Percentiles rank a stretch among this genome's conserved stretches.
Conservation (phyloP, 2,113 vertebrate species). For the Xyrauchen texanus region DNA sequence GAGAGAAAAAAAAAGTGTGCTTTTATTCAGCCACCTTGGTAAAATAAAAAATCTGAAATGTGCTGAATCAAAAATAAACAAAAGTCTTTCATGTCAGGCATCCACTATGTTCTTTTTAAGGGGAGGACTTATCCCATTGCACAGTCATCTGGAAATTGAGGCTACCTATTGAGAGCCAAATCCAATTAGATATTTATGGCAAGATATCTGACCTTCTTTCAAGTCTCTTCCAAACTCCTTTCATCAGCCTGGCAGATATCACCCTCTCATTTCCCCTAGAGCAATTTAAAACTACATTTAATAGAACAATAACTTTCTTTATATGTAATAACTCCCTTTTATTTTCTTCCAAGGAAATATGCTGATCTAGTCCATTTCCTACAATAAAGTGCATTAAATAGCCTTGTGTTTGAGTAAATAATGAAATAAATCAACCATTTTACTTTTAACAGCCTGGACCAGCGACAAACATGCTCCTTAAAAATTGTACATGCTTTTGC, state of each 20-base stretch:
- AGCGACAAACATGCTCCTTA: no score
- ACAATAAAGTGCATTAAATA: conserved; percentile 38
- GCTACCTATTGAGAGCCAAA: conserved; percentile 50
- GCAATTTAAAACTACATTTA: conserved; percentile 59
- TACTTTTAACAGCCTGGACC: no score
- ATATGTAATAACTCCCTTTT: conserved; percentile 65
- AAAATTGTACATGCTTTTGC: no score
- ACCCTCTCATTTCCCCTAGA: conserved; percentile 20
- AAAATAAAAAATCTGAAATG: no score
- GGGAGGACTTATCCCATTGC: not conserved
- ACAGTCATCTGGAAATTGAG: conserved; percentile 35
- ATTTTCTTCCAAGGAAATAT: conserved; percentile 55
- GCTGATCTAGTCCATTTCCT: conserved; percentile 56
- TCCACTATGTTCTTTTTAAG: not conserved
- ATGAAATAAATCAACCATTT: not conserved
- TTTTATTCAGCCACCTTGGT: no score
- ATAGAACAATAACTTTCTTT: conserved; percentile 63
- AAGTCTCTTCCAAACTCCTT: conserved; percentile 54
- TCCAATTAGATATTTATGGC: conserved; percentile 65
- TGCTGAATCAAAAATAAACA: not conserved
- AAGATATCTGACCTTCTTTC: conserved; percentile 60
- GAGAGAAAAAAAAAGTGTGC: no score
- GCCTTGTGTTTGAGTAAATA: conserved; percentile 41
- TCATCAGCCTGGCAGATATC: conserved; percentile 58
- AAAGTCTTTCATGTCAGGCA: not conserved